Conservation (phyloP, 35 echinoderm and acorn worm species). For the Diadema setosum region DNA sequence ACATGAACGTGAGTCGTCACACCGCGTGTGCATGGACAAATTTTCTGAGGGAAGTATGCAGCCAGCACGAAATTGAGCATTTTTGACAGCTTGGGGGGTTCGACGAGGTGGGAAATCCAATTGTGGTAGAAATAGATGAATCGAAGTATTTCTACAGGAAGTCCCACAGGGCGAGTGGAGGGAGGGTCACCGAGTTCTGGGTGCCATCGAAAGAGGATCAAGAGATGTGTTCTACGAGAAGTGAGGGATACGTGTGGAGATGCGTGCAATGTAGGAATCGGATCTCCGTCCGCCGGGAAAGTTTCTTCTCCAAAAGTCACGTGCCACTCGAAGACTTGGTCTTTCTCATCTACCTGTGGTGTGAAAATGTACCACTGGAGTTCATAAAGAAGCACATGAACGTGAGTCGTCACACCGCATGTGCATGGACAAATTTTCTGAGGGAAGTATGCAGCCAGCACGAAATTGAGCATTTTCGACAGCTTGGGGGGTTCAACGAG, state of each 20-base stretch:
- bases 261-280: too few relatives aligned
- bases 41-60: neutral
- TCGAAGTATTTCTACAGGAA: neutral
- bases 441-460: neutral
- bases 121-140: neutral
- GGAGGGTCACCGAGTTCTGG: neutral
- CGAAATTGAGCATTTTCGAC: neutral
- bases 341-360: too few relatives aligned
- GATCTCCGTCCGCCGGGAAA: too few relatives aligned
- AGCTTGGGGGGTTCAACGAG: neutral
- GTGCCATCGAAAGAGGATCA: neutral
- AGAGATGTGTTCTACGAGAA: neutral
- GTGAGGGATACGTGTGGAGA: neutral
- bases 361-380: too few relatives aligned
- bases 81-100: neutral
- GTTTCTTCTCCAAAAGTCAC: too few relatives aligned
- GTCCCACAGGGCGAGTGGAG: neutral
- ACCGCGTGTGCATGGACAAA: neutral
- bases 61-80: neutral
- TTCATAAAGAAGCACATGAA: too few relatives aligned
- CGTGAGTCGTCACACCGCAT: too few relatives aligned
- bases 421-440: neutral
- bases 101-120: neutral
- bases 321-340: too few relatives aligned
- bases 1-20: too few relatives aligned